These are phyloP conservation scores for Oriolus oriolus DNA, from an alignment of 2,113 vertebrate species.

Conservation along the genomic window DNA sequence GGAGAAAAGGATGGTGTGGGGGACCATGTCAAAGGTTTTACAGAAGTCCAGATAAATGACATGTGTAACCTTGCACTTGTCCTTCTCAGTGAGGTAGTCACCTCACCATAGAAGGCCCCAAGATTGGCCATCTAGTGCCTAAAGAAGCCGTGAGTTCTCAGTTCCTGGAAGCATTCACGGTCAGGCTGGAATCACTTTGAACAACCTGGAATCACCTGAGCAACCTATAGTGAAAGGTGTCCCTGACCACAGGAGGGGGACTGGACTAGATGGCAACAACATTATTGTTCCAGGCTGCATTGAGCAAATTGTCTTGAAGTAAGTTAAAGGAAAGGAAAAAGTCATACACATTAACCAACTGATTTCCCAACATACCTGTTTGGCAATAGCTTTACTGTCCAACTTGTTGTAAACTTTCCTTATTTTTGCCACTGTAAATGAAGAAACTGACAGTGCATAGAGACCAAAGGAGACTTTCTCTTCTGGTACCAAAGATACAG, in stretches of 20 bases:
- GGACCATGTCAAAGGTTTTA: neutral
- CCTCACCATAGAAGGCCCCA: neutral
- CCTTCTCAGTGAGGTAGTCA: neutral
- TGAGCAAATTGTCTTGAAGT: neutral
- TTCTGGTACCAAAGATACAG: slow-evolving; percentile 88
- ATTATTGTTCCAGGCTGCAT: neutral
- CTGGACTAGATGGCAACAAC: neutral
- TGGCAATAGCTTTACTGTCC: slow-evolving; percentile 97
- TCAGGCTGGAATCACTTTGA: neutral
- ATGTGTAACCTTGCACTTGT: neutral
- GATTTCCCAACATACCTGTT: slow-evolving; percentile 80
- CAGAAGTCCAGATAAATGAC: neutral
- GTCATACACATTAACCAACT: neutral
- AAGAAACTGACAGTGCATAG: slow-evolving; percentile 87
- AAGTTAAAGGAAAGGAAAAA: neutral
- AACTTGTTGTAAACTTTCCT: slow-evolving; percentile 96
- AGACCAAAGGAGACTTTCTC: slow-evolving; percentile 97
- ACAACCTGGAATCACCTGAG: too few species aligned
- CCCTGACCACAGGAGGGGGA: neutral
- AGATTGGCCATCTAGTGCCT: neutral
- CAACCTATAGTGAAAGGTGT: neutral
- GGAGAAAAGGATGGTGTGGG: neutral
- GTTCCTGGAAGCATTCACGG: neutral
- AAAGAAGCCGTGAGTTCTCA: neutral
- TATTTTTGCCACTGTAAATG: slow-evolving; percentile 94